Evolutionary conservation across 2,888 invertebrate genomes (phyloP), one percentile per base, ranked within the genome.

Genomic region (Escarpia spicata): DNA sequence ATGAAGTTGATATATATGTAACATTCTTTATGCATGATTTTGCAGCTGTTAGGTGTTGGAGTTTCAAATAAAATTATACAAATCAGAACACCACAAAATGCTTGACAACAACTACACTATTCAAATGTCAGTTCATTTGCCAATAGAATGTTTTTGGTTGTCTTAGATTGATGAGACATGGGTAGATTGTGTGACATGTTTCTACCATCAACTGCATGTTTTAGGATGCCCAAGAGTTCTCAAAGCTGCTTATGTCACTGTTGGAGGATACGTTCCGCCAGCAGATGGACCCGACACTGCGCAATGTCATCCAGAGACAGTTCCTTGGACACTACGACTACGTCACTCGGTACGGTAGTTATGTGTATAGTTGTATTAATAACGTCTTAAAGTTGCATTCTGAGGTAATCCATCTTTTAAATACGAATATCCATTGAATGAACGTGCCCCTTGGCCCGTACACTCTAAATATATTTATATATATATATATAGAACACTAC

Each of bases 141-240:
- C 52, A 52, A 52, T 75, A 75, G 19, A 75, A 26, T 19, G 19
- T 75, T 75, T 75, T 75, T 26, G 26, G n/a, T 45, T n/a, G 43
- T 37, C 60, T 37, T 43, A 19, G 19, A 75, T 45, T 75, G n/a
- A 92, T 37, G 37, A 15, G n/a, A 91, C 44, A 90, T 10, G 12
- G 44, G 31, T 43, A 19, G 19, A 37, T 31, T 91, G n/a, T 19
- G 43, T 26, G 15, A 6, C 37, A 91, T 31, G 91, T 91, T 19
- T 91, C 91, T 44, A 91, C n/a, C 31, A 15, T 8, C 26, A n/a
- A 4, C 91, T 43, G 43, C 43, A 90, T n/a, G n/a, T 92, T 31
- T 91, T 95, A 96, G 96, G 97, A 97, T 96, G 97, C 97, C 60
- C 97, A 97, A 96, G 97, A 97, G 95, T 97, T 97, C 96, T 97